phyloP scores from a whole-genome alignment of 1,140 invertebrate species.

The Drosophila nebulosa region DNA sequence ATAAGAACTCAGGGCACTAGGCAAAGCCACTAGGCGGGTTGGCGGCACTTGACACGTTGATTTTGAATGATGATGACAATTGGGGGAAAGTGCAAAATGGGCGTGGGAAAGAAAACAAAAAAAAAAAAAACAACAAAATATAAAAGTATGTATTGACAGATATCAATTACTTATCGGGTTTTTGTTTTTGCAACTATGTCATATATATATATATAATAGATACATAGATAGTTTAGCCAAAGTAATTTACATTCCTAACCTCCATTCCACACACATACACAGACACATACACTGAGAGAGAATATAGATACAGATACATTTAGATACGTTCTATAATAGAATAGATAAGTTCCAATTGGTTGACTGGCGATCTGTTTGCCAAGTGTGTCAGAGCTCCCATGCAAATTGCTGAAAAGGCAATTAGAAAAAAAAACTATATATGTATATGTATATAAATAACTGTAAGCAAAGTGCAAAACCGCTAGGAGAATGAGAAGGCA shows the following conservation, averaged over 20 bases:
- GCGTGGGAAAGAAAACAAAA: conserved; percentile 3
- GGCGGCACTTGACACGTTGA: conserved; percentile 25
- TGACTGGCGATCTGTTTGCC: conserved; percentile 35
- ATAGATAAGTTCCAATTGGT: conserved; percentile 40
- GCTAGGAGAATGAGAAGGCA: conserved; percentile 19
- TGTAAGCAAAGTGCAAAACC: conserved; percentile 51
- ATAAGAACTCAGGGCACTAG: conserved; percentile 35
- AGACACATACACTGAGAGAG: neutral
- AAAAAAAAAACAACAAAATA: too few species aligned
- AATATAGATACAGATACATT: neutral
- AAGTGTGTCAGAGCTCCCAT: conserved; percentile 46
- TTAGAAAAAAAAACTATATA: conserved; percentile 42
- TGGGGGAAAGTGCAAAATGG: conserved; percentile 1
- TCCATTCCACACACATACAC: conserved; percentile 13
- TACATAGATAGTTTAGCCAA: neutral
- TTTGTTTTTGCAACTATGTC: neutral
- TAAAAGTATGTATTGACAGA: neutral
- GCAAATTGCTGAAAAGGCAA: conserved; percentile 43
- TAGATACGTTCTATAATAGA: conserved; percentile 7
- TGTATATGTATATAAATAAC: conserved; percentile 16
- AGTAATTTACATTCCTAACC: conserved; percentile 31
- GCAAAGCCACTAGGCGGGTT: neutral
- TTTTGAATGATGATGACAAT: conserved; percentile 48
- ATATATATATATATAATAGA: neutral
- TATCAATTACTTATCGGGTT: neutral